Evolutionary conservation across 2,797 vertebrate genomes (phyloP).

Genomic region (Sternotherus odoratus): DNA sequence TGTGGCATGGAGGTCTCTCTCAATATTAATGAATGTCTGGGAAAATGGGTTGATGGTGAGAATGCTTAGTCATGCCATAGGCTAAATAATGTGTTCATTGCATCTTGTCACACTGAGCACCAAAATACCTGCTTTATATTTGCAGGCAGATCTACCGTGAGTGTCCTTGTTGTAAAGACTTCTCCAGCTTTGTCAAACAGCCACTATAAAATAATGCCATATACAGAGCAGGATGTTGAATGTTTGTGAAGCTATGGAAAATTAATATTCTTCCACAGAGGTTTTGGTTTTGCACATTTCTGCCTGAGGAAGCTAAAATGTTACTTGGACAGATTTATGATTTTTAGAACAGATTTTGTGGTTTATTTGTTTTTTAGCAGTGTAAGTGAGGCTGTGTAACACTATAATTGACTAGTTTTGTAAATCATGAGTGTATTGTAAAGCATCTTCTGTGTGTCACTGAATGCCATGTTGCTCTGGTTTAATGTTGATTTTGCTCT

Average conservation of each 20-base stretch:
- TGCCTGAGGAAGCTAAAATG: background rate
- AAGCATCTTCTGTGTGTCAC: background rate
- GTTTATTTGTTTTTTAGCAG: background rate
- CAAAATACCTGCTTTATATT: background rate
- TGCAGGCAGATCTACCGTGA: background rate
- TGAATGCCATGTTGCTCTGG: background rate
- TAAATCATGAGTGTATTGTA: background rate
- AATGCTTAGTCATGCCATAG: background rate
- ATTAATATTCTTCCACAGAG: background rate
- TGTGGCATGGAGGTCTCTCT: background rate
- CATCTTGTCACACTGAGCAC: background rate
- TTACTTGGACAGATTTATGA: background rate
- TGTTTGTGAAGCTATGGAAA: background rate
- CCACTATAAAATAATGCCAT: background rate
- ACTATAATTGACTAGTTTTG: background rate
- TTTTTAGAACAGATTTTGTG: background rate
- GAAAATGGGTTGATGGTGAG: background rate
- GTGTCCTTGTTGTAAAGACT: background rate
- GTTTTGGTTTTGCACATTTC: background rate
- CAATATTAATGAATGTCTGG: background rate
- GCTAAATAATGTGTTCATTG: background rate
- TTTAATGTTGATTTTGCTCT: background rate
- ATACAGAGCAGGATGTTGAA: background rate
- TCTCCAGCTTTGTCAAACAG: background rate
- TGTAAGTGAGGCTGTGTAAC: background rate